These are phyloP conservation scores for Apamea monoglypha DNA, from an alignment of 2,888 invertebrate species.

Conservation along the genomic window DNA sequence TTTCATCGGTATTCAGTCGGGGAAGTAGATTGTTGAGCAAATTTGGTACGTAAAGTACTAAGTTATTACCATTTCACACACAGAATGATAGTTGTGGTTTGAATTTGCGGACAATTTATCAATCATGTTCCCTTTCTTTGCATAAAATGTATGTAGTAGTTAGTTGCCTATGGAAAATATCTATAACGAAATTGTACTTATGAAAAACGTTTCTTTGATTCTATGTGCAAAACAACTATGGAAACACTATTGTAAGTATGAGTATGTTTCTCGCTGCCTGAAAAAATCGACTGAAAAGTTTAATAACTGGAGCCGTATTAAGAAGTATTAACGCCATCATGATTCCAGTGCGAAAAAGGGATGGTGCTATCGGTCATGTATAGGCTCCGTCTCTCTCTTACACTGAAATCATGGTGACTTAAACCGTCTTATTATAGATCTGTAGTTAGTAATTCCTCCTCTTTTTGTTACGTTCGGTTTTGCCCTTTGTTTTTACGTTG, in stretches of 20 bases:
- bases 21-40: background rate
- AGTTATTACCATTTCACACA: background rate
- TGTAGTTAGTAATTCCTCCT: slow-evolving; percentile 3
- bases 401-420: background rate
- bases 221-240: slow-evolving; percentile 8
- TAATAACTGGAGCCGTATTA: background rate
- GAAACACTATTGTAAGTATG: slow-evolving; percentile 6
- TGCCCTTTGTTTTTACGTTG: slow-evolving; percentile 5
- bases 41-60: background rate
- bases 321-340: too few species aligned
- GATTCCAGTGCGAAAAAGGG: too few species aligned
- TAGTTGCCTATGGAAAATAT: background rate
- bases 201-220: slow-evolving; percentile 4
- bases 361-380: too few species aligned
- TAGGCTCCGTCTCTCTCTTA: background rate
- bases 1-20: too few species aligned
- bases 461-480: background rate
- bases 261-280: background rate
- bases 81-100: background rate
- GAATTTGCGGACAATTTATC: background rate
- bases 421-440: background rate
- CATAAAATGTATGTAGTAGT: background rate
- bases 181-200: background rate
- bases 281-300: background rate
- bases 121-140: slow-evolving; percentile 1